These are phyloP conservation scores for Aphelenchoides besseyi DNA, from an alignment of 1,140 invertebrate species.

Conservation along the genomic window DNA sequence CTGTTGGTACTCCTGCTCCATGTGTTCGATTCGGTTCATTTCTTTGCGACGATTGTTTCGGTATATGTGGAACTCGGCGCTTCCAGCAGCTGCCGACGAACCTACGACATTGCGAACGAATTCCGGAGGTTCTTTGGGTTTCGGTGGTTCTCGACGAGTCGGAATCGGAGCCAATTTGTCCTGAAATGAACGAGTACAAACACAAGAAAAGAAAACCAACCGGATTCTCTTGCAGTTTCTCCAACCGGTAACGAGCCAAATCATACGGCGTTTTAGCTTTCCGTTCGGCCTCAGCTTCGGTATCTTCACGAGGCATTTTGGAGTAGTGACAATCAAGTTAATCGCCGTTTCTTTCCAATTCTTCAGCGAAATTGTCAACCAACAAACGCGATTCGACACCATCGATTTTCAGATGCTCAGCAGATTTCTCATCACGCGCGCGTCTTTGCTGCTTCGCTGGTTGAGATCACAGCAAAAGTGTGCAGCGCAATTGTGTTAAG, in stretches of 20 bases:
- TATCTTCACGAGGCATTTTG: slow-evolving; percentile 26
- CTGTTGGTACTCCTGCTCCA: slow-evolving; percentile 47
- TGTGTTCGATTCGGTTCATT: slow-evolving; percentile 53
- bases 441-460: too few relatives aligned
- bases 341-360: not conserved
- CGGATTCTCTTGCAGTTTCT: slow-evolving; percentile 39
- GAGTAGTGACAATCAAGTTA: not conserved
- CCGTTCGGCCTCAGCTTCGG: slow-evolving; percentile 19
- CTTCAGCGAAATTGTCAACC: too few relatives aligned
- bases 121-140: slow-evolving; percentile 41
- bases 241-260: slow-evolving; percentile 36
- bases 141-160: slow-evolving; percentile 25
- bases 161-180: slow-evolving; percentile 38
- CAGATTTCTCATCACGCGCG: too few relatives aligned
- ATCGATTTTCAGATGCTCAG: too few relatives aligned
- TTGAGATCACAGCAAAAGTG: too few relatives aligned
- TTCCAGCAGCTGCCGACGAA: slow-evolving; percentile 59
- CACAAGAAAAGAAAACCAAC: slow-evolving; percentile 28
- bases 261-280: slow-evolving; percentile 44
- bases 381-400: too few relatives aligned
- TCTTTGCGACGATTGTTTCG: slow-evolving; percentile 57
- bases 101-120: slow-evolving; percentile 51
- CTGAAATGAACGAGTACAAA: slow-evolving; percentile 22
- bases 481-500: too few relatives aligned
- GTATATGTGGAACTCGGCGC: slow-evolving; percentile 59